Conservation (phyloP, 2,797 vertebrate species). For the Oryzias sinensis region DNA sequence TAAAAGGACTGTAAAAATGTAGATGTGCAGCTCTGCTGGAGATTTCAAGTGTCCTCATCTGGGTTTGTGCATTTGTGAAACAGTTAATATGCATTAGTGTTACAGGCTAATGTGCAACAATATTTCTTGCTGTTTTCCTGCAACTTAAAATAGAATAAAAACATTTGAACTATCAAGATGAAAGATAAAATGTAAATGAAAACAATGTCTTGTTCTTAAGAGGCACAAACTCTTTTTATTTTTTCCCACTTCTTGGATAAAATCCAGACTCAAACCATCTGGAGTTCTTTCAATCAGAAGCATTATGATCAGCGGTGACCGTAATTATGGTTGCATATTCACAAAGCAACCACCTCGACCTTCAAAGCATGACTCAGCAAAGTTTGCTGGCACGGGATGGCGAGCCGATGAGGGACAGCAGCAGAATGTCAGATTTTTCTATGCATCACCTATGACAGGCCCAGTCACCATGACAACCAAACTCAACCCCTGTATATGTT, state of each 20-base stretch:
- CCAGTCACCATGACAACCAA: neutral
- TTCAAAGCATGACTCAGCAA: conserved; percentile 42
- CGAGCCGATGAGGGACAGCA: conserved; percentile 21
- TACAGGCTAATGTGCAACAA: too few relatives aligned
- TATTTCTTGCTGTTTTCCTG: too few relatives aligned
- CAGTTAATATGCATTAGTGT: too few relatives aligned
- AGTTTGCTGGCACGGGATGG: conserved; percentile 3
- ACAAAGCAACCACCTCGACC: neutral
- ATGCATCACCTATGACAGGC: too few relatives aligned
- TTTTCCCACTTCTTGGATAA: conserved; percentile 12
- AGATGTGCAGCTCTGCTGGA: too few relatives aligned
- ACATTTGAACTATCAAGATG: too few relatives aligned
- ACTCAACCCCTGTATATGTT: neutral
- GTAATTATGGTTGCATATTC: conserved; percentile 1
- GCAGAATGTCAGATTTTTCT: too few relatives aligned
- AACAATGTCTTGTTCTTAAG: neutral
- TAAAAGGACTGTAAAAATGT: too few relatives aligned
- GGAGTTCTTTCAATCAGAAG: conserved; percentile 6
- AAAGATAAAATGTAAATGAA: too few relatives aligned
- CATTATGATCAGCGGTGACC: conserved; percentile 29
- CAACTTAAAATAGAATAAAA: too few relatives aligned
- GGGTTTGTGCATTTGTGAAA: too few relatives aligned
- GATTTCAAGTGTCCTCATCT: too few relatives aligned
- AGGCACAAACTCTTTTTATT: conserved; percentile 8
- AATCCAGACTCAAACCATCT: conserved; percentile 30